Evolutionary conservation across 2,113 vertebrate species (phyloP).

Genomic region (Emberiza fucata): DNA sequence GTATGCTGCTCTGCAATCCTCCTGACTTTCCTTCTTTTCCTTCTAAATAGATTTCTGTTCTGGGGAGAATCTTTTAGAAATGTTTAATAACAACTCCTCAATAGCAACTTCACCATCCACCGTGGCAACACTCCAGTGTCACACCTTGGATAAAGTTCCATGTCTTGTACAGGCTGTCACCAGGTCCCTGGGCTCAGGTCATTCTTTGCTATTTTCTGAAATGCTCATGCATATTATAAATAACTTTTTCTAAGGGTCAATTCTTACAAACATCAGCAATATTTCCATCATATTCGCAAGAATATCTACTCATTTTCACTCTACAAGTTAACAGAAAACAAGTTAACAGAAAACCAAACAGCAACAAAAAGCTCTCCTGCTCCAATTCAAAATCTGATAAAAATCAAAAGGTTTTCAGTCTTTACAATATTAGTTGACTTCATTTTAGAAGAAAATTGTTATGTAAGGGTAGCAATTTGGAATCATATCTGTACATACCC

Average conservation of each 20-base stretch:
- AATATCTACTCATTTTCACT: not conserved
- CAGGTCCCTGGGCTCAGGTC: not conserved
- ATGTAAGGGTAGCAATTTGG: not conserved
- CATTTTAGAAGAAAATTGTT: not conserved
- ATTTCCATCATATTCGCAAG: not conserved
- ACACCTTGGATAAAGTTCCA: not conserved
- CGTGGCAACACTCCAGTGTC: not conserved
- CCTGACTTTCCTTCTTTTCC: not conserved
- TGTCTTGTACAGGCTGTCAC: not conserved
- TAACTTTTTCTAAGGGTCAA: not conserved
- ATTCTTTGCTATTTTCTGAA: not conserved
- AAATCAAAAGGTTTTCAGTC: not conserved
- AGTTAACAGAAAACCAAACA: not conserved
- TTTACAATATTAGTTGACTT: not conserved
- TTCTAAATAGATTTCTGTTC: not conserved
- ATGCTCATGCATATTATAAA: not conserved
- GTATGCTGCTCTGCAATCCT: not conserved
- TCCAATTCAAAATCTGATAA: not conserved
- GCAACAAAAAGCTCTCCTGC: accelerated
- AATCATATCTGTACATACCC: not conserved
- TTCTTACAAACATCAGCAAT: not conserved
- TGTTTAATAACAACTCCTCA: not conserved
- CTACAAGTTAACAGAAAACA: not conserved
- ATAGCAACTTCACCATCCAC: not conserved
- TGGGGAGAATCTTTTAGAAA: not conserved